These are phyloP conservation scores for Laticauda colubrina DNA, from an alignment of 2,113 vertebrate genomes.

Conservation along the genomic window DNA sequence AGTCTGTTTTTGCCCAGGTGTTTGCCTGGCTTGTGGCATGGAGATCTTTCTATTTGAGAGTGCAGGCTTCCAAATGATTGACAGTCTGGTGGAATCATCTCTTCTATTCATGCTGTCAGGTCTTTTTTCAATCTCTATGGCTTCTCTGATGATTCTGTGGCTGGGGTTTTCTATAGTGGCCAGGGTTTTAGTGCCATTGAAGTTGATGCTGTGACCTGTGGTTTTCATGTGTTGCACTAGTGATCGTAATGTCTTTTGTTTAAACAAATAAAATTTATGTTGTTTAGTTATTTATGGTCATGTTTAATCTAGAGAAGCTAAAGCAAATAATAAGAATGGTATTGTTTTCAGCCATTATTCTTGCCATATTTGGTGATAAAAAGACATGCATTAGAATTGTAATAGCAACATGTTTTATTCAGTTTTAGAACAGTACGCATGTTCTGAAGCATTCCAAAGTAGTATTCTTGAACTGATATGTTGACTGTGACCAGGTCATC, in stretches of 20 bases:
- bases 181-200: too few species aligned
- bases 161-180: too few species aligned
- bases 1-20: too few species aligned
- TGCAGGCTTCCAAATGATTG: too few species aligned
- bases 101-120: too few species aligned
- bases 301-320: slow-evolving; percentile 48
- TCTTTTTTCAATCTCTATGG: too few species aligned
- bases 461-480: neutral
- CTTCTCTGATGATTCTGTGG: too few species aligned
- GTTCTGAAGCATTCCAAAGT: slow-evolving; percentile 28
- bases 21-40: too few species aligned
- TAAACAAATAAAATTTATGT: neutral
- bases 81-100: too few species aligned
- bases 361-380: neutral
- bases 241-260: neutral
- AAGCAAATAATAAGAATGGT: slow-evolving; percentile 53
- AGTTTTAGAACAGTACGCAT: slow-evolving; percentile 35
- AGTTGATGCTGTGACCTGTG: too few species aligned
- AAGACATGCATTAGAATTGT: neutral
- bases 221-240: too few species aligned
- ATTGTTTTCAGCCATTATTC: slow-evolving; percentile 33
- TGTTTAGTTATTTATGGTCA: neutral
- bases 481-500: neutral
- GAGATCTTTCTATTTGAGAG: too few species aligned
- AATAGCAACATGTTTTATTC: neutral